Conservation (phyloP, 2,888 invertebrate species). For the Steinernema hermaphroditum region DNA sequence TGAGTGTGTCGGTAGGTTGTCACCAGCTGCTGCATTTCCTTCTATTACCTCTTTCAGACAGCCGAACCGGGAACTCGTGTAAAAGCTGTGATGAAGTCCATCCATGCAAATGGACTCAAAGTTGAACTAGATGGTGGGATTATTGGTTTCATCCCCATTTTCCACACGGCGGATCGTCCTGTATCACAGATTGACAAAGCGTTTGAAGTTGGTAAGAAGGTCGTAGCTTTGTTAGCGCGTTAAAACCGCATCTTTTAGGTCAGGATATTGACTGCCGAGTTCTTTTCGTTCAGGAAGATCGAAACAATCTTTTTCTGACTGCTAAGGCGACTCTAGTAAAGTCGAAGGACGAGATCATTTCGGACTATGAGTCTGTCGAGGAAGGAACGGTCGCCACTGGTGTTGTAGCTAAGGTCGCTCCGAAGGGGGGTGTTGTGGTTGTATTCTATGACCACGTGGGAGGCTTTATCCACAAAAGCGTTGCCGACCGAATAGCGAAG, state of each 20-base stretch:
- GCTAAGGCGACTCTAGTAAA: conserved; percentile 48
- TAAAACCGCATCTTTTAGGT: too few species aligned
- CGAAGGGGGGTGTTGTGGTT: conserved; percentile 50
- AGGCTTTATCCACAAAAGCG: conserved; percentile 39
- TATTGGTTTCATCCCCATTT: conserved; percentile 49
- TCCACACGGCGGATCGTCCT: conserved; percentile 47
- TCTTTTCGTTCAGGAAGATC: conserved; percentile 45
- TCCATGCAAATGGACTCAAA: conserved; percentile 35
- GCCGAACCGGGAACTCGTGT: conserved; percentile 34
- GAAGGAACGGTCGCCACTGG: conserved; percentile 44
- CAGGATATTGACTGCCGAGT: conserved; percentile 54
- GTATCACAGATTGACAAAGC: conserved; percentile 39
- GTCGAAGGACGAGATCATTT: conserved; percentile 37
- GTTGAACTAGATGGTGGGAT: conserved; percentile 41
- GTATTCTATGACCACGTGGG: conserved; percentile 50
- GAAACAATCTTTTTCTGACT: conserved; percentile 48
- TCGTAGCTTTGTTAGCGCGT: too few species aligned
- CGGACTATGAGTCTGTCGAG: conserved; percentile 31
- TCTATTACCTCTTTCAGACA: too few species aligned
- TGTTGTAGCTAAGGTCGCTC: conserved; percentile 44
- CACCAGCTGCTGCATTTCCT: too few species aligned
- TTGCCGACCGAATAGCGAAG: conserved; percentile 14
- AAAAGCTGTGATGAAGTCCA: conserved; percentile 30
- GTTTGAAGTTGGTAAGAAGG: conserved; percentile 41
- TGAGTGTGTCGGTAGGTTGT: background rate